A percentile compares a stretch with the other conserved stretches of the same genome.
These are phyloP conservation scores for Patella depressa DNA, from an alignment of 2,888 invertebrate genomes.

Conservation along the genomic window DNA sequence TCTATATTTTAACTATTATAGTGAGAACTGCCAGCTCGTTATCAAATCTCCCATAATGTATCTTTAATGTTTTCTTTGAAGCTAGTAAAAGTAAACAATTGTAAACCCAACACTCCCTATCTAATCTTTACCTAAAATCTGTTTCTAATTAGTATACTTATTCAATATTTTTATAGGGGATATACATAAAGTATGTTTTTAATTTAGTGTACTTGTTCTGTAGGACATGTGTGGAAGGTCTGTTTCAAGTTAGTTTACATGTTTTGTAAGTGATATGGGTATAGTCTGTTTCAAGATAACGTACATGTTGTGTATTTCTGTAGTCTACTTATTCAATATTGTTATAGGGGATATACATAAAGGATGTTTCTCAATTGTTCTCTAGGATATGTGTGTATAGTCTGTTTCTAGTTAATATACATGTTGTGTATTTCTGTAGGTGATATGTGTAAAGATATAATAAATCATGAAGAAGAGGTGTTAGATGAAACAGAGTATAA, in stretches of 20 bases:
- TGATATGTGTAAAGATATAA: slow-evolving; percentile 29
- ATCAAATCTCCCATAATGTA: background rate
- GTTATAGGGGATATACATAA: slow-evolving; percentile 17
- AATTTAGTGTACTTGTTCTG: too few relatives aligned
- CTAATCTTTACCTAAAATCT: background rate
- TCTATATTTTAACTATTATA: too few relatives aligned
- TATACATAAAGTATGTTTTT: background rate
- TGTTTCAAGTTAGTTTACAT: too few relatives aligned
- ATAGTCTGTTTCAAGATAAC: background rate
- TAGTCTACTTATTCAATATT: background rate
- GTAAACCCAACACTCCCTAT: background rate
- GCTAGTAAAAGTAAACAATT: too few relatives aligned
- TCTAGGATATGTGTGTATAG: too few relatives aligned
- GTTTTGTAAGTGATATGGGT: too few relatives aligned
- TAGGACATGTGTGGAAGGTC: too few relatives aligned
- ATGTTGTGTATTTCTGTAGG: too few relatives aligned
- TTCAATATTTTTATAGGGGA: slow-evolving; percentile 18
- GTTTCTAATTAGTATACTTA: background rate
- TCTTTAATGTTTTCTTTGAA: background rate
- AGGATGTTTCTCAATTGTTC: too few relatives aligned
- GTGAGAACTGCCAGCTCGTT: too few relatives aligned
- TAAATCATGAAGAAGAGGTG: slow-evolving; percentile 67
- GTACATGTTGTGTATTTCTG: background rate
- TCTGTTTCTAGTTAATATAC: too few relatives aligned
- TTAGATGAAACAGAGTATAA: slow-evolving; percentile 64